A percentile compares a stretch with the other conserved stretches of the same genome.
Evolutionary conservation across 2,113 vertebrate species (phyloP).

Genomic region (Ameiurus melas): DNA sequence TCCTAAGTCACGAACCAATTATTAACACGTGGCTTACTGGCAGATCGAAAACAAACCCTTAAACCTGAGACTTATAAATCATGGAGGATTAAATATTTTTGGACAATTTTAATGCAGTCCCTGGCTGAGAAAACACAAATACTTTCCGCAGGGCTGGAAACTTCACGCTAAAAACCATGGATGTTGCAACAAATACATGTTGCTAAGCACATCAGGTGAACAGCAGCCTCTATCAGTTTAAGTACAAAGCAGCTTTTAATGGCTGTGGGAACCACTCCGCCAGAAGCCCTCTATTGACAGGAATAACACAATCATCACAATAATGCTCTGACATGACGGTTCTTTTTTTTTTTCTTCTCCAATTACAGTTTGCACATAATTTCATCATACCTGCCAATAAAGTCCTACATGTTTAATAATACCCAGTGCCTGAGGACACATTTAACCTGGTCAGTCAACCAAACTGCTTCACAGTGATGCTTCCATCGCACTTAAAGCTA

Average conservation of each 20-base stretch:
- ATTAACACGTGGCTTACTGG: not conserved
- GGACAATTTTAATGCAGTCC: not conserved
- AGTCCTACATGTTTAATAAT: not conserved
- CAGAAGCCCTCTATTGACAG: conserved; percentile 7
- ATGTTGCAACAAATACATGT: not conserved
- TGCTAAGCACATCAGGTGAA: conserved; percentile 29
- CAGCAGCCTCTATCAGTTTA: conserved; percentile 1
- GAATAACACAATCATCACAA: conserved; percentile 30
- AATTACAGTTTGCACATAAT: conserved; percentile 13
- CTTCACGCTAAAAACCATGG: not conserved
- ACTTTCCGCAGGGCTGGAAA: too few species aligned
- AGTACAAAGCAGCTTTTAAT: conserved; percentile 28
- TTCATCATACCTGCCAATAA: not conserved
- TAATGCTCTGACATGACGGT: not conserved
- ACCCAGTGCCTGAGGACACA: not conserved
- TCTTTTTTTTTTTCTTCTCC: not conserved
- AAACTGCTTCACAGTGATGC: conserved; percentile 44
- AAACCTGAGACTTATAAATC: conserved; percentile 22
- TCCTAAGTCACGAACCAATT: conserved; percentile 27
- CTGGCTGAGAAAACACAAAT: conserved; percentile 9
- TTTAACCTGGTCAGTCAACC: conserved; percentile 23
- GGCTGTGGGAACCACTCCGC: conserved; percentile 7
- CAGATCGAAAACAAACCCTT: not conserved
- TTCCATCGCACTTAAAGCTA: not conserved
- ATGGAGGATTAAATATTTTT: conserved; percentile 15